These are phyloP conservation scores for Ifrita kowaldi DNA, from an alignment of 2,113 vertebrate species.

Conservation along the genomic window DNA sequence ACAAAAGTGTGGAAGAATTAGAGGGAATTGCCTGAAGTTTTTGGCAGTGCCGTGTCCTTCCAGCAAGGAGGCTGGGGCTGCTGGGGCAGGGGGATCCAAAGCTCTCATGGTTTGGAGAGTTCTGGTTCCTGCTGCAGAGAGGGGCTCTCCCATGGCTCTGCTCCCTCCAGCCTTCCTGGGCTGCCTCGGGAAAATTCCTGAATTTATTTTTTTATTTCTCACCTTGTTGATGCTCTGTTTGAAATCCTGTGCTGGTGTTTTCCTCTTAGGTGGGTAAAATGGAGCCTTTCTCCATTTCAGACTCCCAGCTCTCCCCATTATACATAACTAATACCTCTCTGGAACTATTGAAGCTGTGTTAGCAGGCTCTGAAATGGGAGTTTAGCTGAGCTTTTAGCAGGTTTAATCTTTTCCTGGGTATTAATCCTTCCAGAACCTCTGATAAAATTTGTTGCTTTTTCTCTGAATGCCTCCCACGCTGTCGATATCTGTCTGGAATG, in stretches of 20 bases:
- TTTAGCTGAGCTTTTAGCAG: constrained; percentile 33
- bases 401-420: constrained; percentile 41
- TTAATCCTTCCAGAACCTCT: constrained; percentile 44
- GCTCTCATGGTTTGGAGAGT: neutral
- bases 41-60: neutral
- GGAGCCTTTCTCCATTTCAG: constrained; percentile 34
- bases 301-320: neutral
- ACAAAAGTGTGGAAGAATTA: neutral
- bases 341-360: neutral
- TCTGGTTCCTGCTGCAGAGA: neutral
- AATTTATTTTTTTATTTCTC: neutral
- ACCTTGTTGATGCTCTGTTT: neutral
- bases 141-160: neutral
- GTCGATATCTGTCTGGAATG: constrained; percentile 37
- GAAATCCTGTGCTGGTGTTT: neutral
- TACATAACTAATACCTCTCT: neutral
- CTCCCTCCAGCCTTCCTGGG: neutral
- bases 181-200: neutral
- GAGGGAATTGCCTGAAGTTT: neutral
- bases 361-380: neutral
- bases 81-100: neutral
- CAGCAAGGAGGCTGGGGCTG: neutral
- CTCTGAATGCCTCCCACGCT: constrained; percentile 46
- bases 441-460: constrained; percentile 46
- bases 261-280: neutral